Conservation (phyloP, 2,888 invertebrate species). For the Oxystoma pomonae region DNA sequence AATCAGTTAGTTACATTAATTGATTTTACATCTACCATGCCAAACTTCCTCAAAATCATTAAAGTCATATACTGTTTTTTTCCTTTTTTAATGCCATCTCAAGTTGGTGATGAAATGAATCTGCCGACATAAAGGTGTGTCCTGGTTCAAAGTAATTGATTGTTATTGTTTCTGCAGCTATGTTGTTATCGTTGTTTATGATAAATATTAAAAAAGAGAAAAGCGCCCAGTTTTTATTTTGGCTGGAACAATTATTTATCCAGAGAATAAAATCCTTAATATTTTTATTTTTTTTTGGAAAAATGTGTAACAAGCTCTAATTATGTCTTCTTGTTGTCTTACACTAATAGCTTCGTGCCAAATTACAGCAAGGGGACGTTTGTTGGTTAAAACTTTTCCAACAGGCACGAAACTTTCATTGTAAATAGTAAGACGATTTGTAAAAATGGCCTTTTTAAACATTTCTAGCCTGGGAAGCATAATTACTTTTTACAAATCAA, state of each 20-base stretch:
- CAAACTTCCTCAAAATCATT: constrained; percentile 10
- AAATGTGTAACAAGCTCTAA: constrained; percentile 12
- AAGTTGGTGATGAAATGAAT: constrained; percentile 11
- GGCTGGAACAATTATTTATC: constrained; percentile 16
- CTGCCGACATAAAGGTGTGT: not conserved
- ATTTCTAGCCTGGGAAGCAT: constrained; percentile 18
- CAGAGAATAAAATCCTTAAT: constrained; percentile 22
- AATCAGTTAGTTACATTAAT: constrained; percentile 6
- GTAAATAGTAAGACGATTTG: constrained; percentile 12
- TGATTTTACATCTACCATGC: constrained; percentile 11
- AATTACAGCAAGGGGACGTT: constrained; percentile 18
- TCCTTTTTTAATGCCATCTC: constrained; percentile 5
- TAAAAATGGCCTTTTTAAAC: constrained; percentile 18
- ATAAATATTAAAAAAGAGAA: constrained; percentile 9
- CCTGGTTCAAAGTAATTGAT: constrained; percentile 13
- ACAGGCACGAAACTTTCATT: constrained; percentile 24
- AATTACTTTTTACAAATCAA: constrained; percentile 16
- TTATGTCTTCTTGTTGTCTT: constrained; percentile 21
- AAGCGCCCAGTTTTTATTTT: constrained; percentile 6
- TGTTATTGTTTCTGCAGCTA: not conserved
- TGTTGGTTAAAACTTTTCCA: constrained; percentile 8
- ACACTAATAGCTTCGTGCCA: constrained; percentile 23
- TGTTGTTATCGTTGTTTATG: not conserved
- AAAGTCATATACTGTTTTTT: not conserved
- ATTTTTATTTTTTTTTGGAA: constrained; percentile 18